Evolutionary conservation across 2,888 invertebrate genomes (phyloP).

Genomic region (Scaptomyza caliginosa): DNA sequence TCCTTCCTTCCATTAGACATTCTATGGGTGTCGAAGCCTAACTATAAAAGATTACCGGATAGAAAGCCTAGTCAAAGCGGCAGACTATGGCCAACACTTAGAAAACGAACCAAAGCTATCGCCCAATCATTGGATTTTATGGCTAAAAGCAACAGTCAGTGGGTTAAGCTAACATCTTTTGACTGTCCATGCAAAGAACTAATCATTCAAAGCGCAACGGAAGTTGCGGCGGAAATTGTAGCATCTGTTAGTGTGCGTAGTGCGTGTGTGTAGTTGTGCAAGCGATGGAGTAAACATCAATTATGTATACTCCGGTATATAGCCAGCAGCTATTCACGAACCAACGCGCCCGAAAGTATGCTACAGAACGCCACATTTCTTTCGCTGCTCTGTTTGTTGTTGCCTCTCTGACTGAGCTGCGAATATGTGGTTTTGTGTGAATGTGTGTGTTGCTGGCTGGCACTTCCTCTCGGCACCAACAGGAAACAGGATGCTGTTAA

Average conservation of each 20-base stretch:
- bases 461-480: constrained; percentile 61
- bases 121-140: constrained; percentile 58
- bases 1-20: not conserved
- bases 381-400: not conserved
- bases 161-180: constrained; percentile 19
- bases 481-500: constrained; percentile 77
- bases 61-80: constrained; percentile 10
- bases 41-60: constrained; percentile 4
- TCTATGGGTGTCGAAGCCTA: not conserved
- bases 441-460: constrained; percentile 21
- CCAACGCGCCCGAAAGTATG: constrained; percentile 72
- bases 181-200: constrained; percentile 56
- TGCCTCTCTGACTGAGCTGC: constrained; percentile 2
- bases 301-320: constrained; percentile 65
- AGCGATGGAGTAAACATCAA: constrained; percentile 60
- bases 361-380: constrained; percentile 33
- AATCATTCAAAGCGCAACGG: constrained; percentile 71
- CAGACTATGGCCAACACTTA: constrained; percentile 13
- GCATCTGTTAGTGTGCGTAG: constrained; percentile 39
- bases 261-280: constrained; percentile 8
- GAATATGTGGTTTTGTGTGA: constrained; percentile 11
- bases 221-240: constrained; percentile 65
- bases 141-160: constrained; percentile 38
- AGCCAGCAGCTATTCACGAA: constrained; percentile 60
- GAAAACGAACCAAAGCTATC: not conserved